Conservation (phyloP, 2,113 vertebrate genomes). For the Rhombomys opimus region DNA sequence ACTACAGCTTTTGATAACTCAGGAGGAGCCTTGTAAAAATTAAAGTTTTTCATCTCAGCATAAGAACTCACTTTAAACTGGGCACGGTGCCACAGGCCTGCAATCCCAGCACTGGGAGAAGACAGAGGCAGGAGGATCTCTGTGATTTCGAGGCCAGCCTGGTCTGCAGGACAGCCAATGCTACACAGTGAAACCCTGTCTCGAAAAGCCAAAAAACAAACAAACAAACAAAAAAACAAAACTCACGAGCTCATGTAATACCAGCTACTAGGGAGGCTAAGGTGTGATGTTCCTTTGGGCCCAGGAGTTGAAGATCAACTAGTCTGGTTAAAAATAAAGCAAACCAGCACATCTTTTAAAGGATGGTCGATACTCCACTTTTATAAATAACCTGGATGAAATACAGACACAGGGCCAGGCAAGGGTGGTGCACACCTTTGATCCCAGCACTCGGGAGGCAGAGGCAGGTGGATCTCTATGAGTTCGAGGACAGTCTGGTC, state of each 20-base stretch:
- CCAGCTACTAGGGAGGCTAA: background rate
- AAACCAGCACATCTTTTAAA: background rate
- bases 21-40: background rate
- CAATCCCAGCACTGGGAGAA: no score
- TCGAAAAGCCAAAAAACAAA: no score
- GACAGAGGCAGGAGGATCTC: no score
- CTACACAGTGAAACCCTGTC: no score
- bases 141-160: no score
- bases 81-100: no score
- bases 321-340: background rate
- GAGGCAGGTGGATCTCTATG: no score
- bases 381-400: conserved; percentile 7
- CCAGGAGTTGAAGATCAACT: background rate
- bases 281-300: background rate
- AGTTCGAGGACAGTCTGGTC: no score
- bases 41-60: background rate
- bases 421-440: no score
- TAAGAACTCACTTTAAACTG: background rate
- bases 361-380: background rate
- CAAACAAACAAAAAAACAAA: no score
- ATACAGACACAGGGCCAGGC: background rate
- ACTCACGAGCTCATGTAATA: background rate
- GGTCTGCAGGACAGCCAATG: no score
- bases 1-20: background rate
- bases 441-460: no score